phyloP scores from a whole-genome alignment of 1,140 invertebrate species.

The Drosophila bipectinata region DNA sequence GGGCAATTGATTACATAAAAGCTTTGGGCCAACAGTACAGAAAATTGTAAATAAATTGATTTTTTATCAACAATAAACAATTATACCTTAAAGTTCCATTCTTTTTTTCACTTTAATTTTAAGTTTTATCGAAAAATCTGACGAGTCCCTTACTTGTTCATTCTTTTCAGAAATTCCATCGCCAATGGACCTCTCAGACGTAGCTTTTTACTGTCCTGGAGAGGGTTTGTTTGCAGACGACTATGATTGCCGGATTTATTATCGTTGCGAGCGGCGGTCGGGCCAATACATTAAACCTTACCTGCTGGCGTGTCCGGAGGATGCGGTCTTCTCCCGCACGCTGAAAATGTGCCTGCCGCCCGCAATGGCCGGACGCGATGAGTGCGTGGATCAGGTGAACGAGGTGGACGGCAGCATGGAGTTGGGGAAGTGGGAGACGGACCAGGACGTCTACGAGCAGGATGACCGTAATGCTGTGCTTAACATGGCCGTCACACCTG shows the following conservation, averaged over 20 bases:
- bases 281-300: constrained; percentile 84
- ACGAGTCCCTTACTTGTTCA: constrained; percentile 2
- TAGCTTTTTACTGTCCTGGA: constrained; percentile 82
- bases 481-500: constrained; percentile 60
- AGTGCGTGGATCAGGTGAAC: constrained; percentile 72
- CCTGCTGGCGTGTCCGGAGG: constrained; percentile 84
- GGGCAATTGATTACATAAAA: not conserved
- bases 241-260: constrained; percentile 86
- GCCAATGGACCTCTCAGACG: constrained; percentile 20
- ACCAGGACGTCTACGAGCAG: constrained; percentile 59
- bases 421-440: constrained; percentile 51
- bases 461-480: constrained; percentile 58
- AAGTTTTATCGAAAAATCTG: not conserved
- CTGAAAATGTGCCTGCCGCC: constrained; percentile 76
- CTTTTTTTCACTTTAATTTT: not conserved
- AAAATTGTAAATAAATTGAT: not conserved
- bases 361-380: constrained; percentile 72
- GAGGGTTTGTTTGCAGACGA: constrained; percentile 89
- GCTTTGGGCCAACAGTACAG: not conserved
- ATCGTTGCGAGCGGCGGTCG: constrained; percentile 84
- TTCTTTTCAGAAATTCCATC: constrained; percentile 66
- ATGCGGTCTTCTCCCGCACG: constrained; percentile 79
- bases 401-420: constrained; percentile 67
- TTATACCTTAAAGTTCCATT: too few species aligned
- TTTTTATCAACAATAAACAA: too few species aligned